Evolutionary conservation across 2,888 invertebrate species (phyloP).

Genomic region (Julus scandinavius): DNA sequence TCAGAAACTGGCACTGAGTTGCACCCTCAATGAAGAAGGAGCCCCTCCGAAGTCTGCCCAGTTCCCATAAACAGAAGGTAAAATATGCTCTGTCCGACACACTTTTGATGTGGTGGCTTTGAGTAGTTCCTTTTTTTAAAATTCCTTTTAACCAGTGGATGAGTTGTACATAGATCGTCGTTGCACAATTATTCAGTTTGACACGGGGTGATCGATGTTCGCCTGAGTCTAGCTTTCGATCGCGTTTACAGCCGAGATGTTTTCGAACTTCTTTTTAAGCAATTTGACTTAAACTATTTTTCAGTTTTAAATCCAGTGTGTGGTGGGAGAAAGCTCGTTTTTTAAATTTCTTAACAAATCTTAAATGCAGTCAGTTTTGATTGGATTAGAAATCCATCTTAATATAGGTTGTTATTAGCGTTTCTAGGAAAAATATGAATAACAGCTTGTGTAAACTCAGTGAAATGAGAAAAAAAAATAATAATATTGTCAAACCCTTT

Average conservation of each 20-base stretch:
- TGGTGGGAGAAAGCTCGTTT: background rate
- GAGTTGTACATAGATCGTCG: background rate
- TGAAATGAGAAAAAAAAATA: too few relatives aligned
- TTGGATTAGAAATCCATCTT: too few relatives aligned
- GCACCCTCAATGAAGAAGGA: background rate
- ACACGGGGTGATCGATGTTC: background rate
- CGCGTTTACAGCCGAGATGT: background rate
- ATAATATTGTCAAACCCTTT: too few relatives aligned
- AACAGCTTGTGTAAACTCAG: too few relatives aligned
- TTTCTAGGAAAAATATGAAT: too few relatives aligned
- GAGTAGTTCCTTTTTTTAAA: constrained; percentile 27
- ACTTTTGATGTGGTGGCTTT: constrained; percentile 38
- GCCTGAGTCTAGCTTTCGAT: background rate
- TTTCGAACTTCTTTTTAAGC: background rate
- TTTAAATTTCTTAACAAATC: background rate
- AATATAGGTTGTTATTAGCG: too few relatives aligned
- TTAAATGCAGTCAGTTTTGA: background rate
- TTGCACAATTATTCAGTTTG: background rate
- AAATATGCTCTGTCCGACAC: constrained; percentile 34
- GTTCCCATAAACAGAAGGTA: constrained; percentile 10
- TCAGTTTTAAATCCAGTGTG: background rate
- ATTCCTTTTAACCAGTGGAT: background rate
- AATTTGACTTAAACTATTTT: background rate
- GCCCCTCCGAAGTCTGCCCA: constrained; percentile 2
- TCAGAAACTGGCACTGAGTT: background rate